Conservation (phyloP, 2,797 vertebrate species). For the Pristis pectinata region DNA sequence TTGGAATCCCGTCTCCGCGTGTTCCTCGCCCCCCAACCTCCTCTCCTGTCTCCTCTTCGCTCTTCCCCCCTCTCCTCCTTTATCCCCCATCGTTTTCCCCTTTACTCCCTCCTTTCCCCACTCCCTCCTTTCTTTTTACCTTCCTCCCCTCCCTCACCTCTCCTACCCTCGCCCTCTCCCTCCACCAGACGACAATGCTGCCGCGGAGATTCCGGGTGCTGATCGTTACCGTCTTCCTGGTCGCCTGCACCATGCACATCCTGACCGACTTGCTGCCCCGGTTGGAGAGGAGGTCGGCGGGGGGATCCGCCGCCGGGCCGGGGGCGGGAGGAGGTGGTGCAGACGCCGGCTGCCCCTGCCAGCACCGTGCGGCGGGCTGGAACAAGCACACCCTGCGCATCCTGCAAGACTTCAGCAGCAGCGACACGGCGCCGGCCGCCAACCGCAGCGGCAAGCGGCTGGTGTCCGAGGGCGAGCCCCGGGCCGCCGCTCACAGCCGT, state of each 20-base stretch:
- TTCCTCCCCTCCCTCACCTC: neutral
- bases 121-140: too few species aligned
- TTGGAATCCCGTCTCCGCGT: too few species aligned
- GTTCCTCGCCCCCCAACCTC: too few species aligned
- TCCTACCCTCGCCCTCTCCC: neutral
- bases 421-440: slow-evolving; percentile 42
- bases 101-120: too few species aligned
- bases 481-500: too few species aligned
- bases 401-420: slow-evolving; percentile 90
- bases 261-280: slow-evolving; percentile 86
- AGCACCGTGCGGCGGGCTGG: slow-evolving; percentile 65
- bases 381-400: slow-evolving; percentile 89
- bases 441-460: slow-evolving; percentile 53
- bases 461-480: slow-evolving; percentile 44
- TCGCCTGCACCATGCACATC: slow-evolving; percentile 91
- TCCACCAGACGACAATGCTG: slow-evolving; percentile 66
- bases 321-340: slow-evolving; percentile 40
- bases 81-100: neutral
- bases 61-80: neutral
- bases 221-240: slow-evolving; percentile 81
- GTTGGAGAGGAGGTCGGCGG: slow-evolving; percentile 66
- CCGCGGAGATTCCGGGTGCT: slow-evolving; percentile 85
- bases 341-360: slow-evolving; percentile 76
- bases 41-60: too few species aligned
- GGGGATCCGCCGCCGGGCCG: slow-evolving; percentile 34